phyloP scores from a whole-genome alignment of 64 coral and sea anemone species.

The Platygyra sinensis region DNA sequence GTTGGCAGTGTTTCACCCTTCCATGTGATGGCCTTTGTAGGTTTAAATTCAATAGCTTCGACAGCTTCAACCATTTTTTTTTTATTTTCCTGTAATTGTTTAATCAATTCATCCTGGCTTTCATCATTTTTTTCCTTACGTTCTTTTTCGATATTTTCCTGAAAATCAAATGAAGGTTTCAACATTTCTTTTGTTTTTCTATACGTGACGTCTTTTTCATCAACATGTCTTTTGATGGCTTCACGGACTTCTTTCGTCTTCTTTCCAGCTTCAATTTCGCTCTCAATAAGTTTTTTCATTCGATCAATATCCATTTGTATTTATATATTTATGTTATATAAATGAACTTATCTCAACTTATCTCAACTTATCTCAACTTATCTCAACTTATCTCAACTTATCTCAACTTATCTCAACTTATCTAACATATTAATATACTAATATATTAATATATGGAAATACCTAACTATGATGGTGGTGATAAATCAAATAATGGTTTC shows the following conservation, averaged over 20 bases:
- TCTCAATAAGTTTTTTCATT: neutral
- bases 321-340: neutral
- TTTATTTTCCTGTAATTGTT: neutral
- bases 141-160: neutral
- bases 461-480: neutral
- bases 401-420: neutral
- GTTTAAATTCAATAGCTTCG: too few species aligned
- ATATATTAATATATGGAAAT: slow-evolving; percentile 17
- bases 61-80: neutral
- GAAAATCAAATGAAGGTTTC: neutral
- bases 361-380: neutral
- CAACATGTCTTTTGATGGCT: too few species aligned
- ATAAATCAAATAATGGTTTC: neutral
- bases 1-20: neutral
- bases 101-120: neutral
- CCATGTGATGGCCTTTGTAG: neutral
- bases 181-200: neutral
- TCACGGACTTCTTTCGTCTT: neutral
- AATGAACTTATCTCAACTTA: neutral
- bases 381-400: neutral
- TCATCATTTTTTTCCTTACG: neutral
- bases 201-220: neutral
- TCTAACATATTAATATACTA: neutral
- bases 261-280: neutral
- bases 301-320: neutral